A percentile compares a stretch with the other conserved stretches of the same genome.
Evolutionary conservation across 2,797 vertebrate genomes (phyloP).

Genomic region (Propithecus perrieri): DNA sequence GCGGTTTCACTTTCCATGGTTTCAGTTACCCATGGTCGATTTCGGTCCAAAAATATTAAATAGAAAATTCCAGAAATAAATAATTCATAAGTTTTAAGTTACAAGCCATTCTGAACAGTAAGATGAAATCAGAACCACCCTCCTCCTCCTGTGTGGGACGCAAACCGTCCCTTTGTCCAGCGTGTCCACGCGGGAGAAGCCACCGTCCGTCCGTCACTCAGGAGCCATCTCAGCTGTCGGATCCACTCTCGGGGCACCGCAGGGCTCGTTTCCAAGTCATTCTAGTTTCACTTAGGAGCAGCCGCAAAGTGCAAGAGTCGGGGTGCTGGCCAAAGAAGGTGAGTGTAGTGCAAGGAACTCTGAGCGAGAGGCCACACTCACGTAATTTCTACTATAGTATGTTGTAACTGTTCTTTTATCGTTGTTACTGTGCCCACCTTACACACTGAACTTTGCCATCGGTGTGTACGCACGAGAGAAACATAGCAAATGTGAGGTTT

Average conservation of each 20-base stretch:
- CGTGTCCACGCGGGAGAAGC: not conserved
- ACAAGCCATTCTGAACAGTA: not conserved
- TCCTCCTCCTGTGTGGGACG: not conserved
- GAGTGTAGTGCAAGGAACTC: fast-evolving
- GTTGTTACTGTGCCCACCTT: too few species aligned
- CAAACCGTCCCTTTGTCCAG: fast-evolving
- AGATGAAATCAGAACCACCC: not conserved
- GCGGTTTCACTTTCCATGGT: not conserved
- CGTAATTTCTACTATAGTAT: fast-evolving
- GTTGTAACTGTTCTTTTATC: not conserved
- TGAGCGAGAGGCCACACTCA: not conserved
- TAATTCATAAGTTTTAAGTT: not conserved
- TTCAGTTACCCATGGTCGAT: not conserved
- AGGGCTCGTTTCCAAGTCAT: too few species aligned
- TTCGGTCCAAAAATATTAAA: not conserved
- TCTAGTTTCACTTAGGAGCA: fast-evolving
- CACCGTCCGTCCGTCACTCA: not conserved
- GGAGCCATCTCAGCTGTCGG: not conserved
- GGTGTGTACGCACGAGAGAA: fast-evolving
- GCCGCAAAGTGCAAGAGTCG: not conserved
- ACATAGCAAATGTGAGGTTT: not conserved
- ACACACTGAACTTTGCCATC: not conserved
- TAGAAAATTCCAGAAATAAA: not conserved
- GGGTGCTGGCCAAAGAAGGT: not conserved
- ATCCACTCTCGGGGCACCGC: fast-evolving